Evolutionary conservation across 2,888 invertebrate species (phyloP).

Genomic region (Marronus borbonicus): DNA sequence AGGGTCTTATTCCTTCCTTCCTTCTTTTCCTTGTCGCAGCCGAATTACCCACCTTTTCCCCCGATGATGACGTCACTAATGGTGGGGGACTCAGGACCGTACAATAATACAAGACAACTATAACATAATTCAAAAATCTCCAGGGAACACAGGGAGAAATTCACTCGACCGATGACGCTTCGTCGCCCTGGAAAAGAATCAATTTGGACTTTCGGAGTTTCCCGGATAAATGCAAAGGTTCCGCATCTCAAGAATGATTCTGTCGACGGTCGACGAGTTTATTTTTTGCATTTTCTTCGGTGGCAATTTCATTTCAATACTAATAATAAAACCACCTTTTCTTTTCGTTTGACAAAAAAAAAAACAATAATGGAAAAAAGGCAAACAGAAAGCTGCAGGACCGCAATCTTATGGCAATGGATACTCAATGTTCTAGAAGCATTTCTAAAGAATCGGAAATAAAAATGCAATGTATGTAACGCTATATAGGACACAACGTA

Average conservation of each 20-base stretch:
- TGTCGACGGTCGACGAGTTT: slow-evolving; percentile 41
- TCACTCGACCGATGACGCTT: slow-evolving; percentile 53
- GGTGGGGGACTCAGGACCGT: slow-evolving; percentile 61
- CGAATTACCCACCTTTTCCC: slow-evolving; percentile 37
- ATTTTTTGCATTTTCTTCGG: slow-evolving; percentile 42
- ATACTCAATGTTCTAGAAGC: not conserved
- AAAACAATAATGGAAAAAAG: not conserved
- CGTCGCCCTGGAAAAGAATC: slow-evolving; percentile 53
- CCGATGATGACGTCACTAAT: slow-evolving; percentile 62
- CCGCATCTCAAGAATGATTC: slow-evolving; percentile 13
- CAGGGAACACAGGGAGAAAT: slow-evolving; percentile 56
- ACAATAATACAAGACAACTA: slow-evolving; percentile 49
- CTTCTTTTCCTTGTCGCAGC: slow-evolving; percentile 30
- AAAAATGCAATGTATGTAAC: not conserved
- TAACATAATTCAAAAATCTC: slow-evolving; percentile 59
- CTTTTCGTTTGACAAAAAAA: slow-evolving; percentile 17
- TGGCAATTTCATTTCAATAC: slow-evolving; percentile 46
- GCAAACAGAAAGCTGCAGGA: not conserved
- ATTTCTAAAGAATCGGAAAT: no score
- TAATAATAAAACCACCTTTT: slow-evolving; percentile 39
- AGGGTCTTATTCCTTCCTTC: slow-evolving; percentile 43
- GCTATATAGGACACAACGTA: not conserved
- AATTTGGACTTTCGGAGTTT: slow-evolving; percentile 55
- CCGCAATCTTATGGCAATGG: slow-evolving; percentile 17
- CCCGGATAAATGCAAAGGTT: slow-evolving; percentile 38